Evolutionary conservation across 2,888 invertebrate genomes (phyloP).

Genomic region (Trichopoda pennipes): DNA sequence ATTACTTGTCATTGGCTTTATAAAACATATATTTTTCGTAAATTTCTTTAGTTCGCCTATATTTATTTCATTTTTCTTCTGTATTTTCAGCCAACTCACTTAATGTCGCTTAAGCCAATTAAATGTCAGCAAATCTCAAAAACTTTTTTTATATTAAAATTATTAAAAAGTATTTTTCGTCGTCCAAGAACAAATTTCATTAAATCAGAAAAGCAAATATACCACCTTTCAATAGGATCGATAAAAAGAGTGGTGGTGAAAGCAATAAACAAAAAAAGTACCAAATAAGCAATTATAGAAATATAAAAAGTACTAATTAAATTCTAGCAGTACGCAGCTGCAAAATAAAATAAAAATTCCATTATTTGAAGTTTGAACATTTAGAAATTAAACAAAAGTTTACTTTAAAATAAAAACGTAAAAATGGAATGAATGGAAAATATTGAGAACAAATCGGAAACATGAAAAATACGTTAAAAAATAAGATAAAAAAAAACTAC

Average conservation of each 20-base stretch:
- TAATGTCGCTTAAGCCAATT: slow-evolving; percentile 39
- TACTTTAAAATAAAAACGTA: slow-evolving; percentile 35
- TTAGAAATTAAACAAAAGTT: slow-evolving; percentile 62
- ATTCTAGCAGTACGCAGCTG: slow-evolving; percentile 63
- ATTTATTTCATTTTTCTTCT: neutral
- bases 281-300: slow-evolving; percentile 33
- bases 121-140: slow-evolving; percentile 48
- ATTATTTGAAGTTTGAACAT: slow-evolving; percentile 52
- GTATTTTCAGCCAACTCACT: neutral
- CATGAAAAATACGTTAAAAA: slow-evolving; percentile 61
- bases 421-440: slow-evolving; percentile 8
- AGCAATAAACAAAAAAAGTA: slow-evolving; percentile 22
- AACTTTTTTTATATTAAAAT: slow-evolving; percentile 33
- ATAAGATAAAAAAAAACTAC: slow-evolving; percentile 17
- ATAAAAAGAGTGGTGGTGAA: neutral
- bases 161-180: slow-evolving; percentile 24
- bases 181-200: slow-evolving; percentile 22
- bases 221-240: slow-evolving; percentile 8
- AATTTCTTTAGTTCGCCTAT: too few relatives aligned
- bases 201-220: neutral
- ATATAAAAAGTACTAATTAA: slow-evolving; percentile 65
- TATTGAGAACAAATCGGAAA: slow-evolving; percentile 52
- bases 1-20: too few relatives aligned
- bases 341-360: slow-evolving; percentile 36
- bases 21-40: too few relatives aligned